Conservation (phyloP, 2,888 invertebrate genomes). For the Netelia fuscicornis region DNA sequence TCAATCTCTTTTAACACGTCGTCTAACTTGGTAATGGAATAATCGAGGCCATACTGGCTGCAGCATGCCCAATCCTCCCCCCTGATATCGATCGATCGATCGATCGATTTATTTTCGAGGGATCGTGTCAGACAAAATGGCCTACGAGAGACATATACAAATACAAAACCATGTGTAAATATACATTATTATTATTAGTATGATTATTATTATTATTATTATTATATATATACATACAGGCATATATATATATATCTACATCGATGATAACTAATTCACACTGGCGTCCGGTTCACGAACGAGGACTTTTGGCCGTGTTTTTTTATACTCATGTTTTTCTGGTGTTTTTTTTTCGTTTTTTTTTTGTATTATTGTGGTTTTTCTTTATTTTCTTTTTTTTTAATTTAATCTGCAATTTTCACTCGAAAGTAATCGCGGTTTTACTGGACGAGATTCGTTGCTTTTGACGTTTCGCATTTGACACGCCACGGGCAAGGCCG, state of each 20-base stretch:
- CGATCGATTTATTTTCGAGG: slow-evolving; percentile 3
- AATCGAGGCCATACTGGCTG: slow-evolving; percentile 5
- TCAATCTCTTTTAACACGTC: slow-evolving; percentile 23
- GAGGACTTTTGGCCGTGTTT: slow-evolving; percentile 19
- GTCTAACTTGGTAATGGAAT: slow-evolving; percentile 37
- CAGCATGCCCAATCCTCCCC: slow-evolving; percentile 7
- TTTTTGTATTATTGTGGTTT: neutral
- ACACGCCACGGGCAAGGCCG: slow-evolving; percentile 67
- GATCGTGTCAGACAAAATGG: slow-evolving; percentile 17
- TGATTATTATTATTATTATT: no score
- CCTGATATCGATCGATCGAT: slow-evolving; percentile 17
- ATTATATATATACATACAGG: neutral
- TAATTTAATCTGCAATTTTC: neutral
- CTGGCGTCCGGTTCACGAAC: slow-evolving; percentile 48
- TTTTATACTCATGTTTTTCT: slow-evolving; percentile 42
- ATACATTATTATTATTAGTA: slow-evolving; percentile 50
- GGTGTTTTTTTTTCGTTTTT: slow-evolving; percentile 5
- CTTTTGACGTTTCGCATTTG: slow-evolving; percentile 38
- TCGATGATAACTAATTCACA: slow-evolving; percentile 50
- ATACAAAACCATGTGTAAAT: slow-evolving; percentile 64
- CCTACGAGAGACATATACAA: slow-evolving; percentile 54
- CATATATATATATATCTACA: slow-evolving; percentile 35
- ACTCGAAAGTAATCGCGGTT: slow-evolving; percentile 5
- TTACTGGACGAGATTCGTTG: slow-evolving; percentile 30
- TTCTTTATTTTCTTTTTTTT: neutral